Conservation (phyloP, 2,113 vertebrate species). For the Himantopus leucocephalus region DNA sequence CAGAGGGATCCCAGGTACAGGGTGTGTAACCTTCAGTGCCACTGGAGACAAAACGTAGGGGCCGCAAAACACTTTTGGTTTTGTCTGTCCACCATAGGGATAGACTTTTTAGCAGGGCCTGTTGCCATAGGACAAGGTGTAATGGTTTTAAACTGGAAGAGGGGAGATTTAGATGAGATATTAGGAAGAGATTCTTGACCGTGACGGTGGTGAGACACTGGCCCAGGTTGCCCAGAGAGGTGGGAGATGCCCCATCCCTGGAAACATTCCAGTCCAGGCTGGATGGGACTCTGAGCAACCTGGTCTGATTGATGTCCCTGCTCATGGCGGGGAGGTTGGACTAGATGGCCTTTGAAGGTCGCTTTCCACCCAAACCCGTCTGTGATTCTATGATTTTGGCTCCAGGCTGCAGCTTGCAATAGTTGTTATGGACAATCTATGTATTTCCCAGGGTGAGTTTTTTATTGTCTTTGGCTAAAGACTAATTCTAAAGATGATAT, state of each 20-base stretch:
- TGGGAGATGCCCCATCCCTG: background rate
- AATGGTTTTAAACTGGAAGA: background rate
- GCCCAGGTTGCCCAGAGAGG: background rate
- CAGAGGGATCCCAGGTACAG: background rate
- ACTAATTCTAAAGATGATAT: background rate
- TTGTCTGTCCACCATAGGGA: background rate
- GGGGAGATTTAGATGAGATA: background rate
- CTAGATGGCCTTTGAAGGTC: rapidly evolving
- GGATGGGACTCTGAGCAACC: background rate
- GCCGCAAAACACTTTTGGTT: background rate
- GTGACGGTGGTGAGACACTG: rapidly evolving
- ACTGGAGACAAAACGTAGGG: background rate
- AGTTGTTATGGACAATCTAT: background rate
- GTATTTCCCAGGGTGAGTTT: background rate
- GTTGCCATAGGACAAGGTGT: rapidly evolving
- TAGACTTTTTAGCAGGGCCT: background rate
- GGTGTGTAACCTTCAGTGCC: no score
- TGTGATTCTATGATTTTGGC: background rate
- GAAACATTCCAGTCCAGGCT: background rate
- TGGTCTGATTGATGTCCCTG: background rate
- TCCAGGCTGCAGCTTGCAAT: background rate
- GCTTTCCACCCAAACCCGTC: background rate
- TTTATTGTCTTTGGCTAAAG: background rate
- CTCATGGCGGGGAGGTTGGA: no score
- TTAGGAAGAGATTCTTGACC: background rate